Evolutionary conservation across 2,888 invertebrate species (phyloP).

Genomic region (Biston stratarius): DNA sequence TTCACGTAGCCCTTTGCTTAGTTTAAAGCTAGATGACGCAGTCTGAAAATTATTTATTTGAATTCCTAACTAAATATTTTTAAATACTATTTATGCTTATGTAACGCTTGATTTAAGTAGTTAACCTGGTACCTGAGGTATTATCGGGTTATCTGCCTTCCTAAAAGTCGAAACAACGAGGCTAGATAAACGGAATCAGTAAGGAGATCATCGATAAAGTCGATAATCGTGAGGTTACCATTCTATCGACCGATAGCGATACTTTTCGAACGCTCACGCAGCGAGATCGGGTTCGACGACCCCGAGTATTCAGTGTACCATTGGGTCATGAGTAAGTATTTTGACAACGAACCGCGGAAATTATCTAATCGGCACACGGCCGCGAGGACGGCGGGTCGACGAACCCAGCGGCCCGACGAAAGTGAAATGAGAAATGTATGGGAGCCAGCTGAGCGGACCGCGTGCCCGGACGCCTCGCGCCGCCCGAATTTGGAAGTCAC

Average conservation of each 20-base stretch:
- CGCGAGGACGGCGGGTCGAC: slow-evolving; percentile 81
- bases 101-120: slow-evolving; percentile 8
- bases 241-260: slow-evolving; percentile 65
- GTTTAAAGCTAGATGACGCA: no score
- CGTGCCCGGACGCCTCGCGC: slow-evolving; percentile 30
- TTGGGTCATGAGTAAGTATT: slow-evolving; percentile 86
- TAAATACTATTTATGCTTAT: not conserved
- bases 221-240: slow-evolving; percentile 56
- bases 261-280: slow-evolving; percentile 62
- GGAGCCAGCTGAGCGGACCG: slow-evolving; percentile 51
- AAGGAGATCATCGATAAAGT: slow-evolving; percentile 39
- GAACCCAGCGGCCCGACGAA: slow-evolving; percentile 75
- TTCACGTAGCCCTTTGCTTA: no score
- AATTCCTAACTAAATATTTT: not conserved
- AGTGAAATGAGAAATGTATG: slow-evolving; percentile 80
- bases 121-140: slow-evolving; percentile 4
- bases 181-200: slow-evolving; percentile 46
- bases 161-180: slow-evolving; percentile 37
- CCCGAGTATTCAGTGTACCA: slow-evolving; percentile 82
- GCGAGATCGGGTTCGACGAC: slow-evolving; percentile 74
- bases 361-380: slow-evolving; percentile 86
- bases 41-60: no score
- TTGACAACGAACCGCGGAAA: slow-evolving; percentile 85
- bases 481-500: slow-evolving; percentile 59
- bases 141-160: slow-evolving; percentile 37